Conservation (phyloP, 2,113 vertebrate species). For the Alethe diademata region DNA sequence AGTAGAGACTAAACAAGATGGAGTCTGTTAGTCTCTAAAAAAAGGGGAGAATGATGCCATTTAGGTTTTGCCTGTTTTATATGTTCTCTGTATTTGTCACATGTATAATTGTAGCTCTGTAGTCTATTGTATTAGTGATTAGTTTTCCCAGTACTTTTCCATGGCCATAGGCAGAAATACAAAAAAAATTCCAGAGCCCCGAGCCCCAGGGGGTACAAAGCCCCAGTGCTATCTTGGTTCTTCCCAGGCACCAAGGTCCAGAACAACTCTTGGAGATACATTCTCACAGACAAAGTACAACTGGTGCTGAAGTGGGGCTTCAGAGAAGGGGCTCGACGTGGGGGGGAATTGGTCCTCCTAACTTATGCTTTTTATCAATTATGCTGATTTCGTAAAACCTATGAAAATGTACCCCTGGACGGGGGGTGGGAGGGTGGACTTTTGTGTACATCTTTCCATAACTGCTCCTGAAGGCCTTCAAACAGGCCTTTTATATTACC, state of each 20-base stretch:
- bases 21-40: no score
- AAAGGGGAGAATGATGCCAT: no score
- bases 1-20: no score
- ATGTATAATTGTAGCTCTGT: no score
- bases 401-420: background rate
- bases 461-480: background rate
- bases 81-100: no score
- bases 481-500: background rate
- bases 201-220: fast-evolving
- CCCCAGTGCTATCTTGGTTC: background rate
- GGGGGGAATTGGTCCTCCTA: background rate
- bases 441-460: background rate
- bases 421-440: no score
- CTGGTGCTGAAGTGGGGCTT: no score
- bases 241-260: background rate
- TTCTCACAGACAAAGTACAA: background rate
- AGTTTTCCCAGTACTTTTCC: no score
- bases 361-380: background rate
- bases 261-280: background rate
- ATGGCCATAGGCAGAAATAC: background rate
- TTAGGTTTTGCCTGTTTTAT: no score
- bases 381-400: background rate
- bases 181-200: background rate
- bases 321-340: background rate
- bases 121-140: no score